Evolutionary conservation across 2,888 invertebrate genomes (phyloP), one percentile per base, ranked within the genome.

Genomic region (Sphaerophoria rueppellii): DNA sequence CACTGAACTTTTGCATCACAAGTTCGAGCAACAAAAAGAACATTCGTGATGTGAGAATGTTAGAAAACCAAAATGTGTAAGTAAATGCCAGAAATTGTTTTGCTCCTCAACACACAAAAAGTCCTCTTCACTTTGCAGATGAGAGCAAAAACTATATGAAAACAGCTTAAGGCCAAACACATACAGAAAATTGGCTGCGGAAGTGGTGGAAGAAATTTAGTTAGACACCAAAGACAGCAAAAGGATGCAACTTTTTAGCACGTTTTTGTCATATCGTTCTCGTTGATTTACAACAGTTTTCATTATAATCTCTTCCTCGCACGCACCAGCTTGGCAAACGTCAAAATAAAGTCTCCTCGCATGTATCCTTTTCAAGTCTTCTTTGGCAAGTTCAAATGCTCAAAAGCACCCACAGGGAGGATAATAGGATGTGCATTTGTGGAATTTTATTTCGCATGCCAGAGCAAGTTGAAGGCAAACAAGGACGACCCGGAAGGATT

Each of bases 131-230:
- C 55, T 82, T 60, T 37, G 40, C 16, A 14, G 6, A 11, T 16
- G 12, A 4, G 6, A 43, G 24, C 4, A 72, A 50, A 48, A 72
- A 82, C 74, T 75, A 65, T 7, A 1, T 34, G 70, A 63, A 74
- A 79, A 75, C 58, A 83, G 74, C 70, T 83, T 65, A 79, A 71
- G 79, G 82, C 74, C 74, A 48, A 65, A 74, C 79, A 79, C 82
- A n/a, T n/a, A 50, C 55, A 35, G 50, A 79, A 24, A 24, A 79
- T 79, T 83, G 82, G 70, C 71, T 79, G 50, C 32, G 14, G 54
- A 60, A 54, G 12, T 14, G 37, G 16, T 43, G 14, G 35, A 40
- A 50, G 67, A 43, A 16, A 32, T 43, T 32, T 46, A 32, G 34
- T 43, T 4, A 11, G 40, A 6, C 24, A 24, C 61, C 16, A 24